Percentiles rank a stretch among this genome's conserved stretches.
Evolutionary conservation across 2,797 vertebrate species (phyloP).

Genomic region (Pygocentrus nattereri): DNA sequence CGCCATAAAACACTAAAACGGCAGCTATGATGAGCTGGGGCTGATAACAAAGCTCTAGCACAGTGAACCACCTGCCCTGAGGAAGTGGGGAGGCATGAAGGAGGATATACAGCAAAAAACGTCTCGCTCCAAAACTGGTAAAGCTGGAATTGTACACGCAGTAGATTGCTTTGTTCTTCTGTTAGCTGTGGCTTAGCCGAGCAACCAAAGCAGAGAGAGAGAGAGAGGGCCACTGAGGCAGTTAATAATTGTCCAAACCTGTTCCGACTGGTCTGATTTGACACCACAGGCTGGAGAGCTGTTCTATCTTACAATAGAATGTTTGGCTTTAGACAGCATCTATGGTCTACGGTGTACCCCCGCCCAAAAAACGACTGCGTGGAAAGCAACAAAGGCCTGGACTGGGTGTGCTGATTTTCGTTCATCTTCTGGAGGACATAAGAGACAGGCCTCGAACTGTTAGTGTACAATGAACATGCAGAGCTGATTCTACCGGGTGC

Average conservation of each 20-base stretch:
- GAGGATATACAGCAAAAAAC: constrained; percentile 37
- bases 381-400: constrained; percentile 42
- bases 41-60: constrained; percentile 40
- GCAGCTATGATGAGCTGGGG: constrained; percentile 35
- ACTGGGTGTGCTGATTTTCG: constrained; percentile 36
- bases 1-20: constrained; percentile 49
- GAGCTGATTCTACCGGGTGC: not conserved
- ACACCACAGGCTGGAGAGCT: constrained; percentile 70
- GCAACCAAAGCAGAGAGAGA: constrained; percentile 68
- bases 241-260: constrained; percentile 86
- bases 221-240: constrained; percentile 69
- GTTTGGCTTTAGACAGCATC: constrained; percentile 33
- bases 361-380: not conserved
- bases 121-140: constrained; percentile 58
- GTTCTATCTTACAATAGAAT: constrained; percentile 68
- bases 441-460: not conserved
- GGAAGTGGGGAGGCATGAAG: constrained; percentile 38
- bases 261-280: constrained; percentile 80
- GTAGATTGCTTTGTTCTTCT: constrained; percentile 54
- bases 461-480: constrained; percentile 4
- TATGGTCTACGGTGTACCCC: constrained; percentile 5
- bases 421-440: constrained; percentile 12
- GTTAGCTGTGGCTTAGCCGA: constrained; percentile 66
- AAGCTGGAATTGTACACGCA: constrained; percentile 42
- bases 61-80: constrained; percentile 41